Evolutionary conservation across 2,888 invertebrate genomes (phyloP), one percentile per base, ranked within the genome.

Genomic region (Cephalotes varians): DNA sequence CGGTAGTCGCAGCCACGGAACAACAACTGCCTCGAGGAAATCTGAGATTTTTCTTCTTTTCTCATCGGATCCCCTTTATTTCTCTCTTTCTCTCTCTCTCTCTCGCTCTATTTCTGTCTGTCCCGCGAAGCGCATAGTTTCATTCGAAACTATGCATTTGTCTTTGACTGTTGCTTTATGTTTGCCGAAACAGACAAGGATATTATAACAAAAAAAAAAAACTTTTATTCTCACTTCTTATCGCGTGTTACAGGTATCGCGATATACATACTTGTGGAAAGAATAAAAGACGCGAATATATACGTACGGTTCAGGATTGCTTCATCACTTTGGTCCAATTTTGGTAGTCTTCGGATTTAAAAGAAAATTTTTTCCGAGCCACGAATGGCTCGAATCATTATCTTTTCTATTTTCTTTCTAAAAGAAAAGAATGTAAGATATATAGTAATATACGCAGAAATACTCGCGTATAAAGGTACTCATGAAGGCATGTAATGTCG

Each of bases 31-130:
- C 31, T 64, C 80, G 62, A 84, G 90, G 92, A 90, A 93, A 93
- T 90, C 86, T 88, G 92, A 92, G 92, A 92, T 88, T 92, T 92
- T 92, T 91, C 90, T 89, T 90, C 86, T 85, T 88, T 86, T 87
- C 86, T 74, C 84, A 69, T 64, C 65, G 73, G 83, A 49, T 71
- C 56, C 51, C 65, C 31, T 31, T 47, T 74, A 58, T 15, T 67
- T 15, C 4, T 31, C 60, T 79, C 81, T 65, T 60, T 65, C 28
- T 1, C 3, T 1, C 18, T 7, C 7, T 6, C 9, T 37, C 31
- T 34, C 37, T 82, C 25, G 37, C 40, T 58, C 31, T 37, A 2
- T 58, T 18, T 1, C 6, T 49, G 25, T 25, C 18, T 37, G 44
- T 28, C 51, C n/a, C 54, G 12, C 56, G 47, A 72, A 28, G 37